Base-by-base conservation (phyloP, 1,140 invertebrate species). In the Ladona fulva region DNA sequence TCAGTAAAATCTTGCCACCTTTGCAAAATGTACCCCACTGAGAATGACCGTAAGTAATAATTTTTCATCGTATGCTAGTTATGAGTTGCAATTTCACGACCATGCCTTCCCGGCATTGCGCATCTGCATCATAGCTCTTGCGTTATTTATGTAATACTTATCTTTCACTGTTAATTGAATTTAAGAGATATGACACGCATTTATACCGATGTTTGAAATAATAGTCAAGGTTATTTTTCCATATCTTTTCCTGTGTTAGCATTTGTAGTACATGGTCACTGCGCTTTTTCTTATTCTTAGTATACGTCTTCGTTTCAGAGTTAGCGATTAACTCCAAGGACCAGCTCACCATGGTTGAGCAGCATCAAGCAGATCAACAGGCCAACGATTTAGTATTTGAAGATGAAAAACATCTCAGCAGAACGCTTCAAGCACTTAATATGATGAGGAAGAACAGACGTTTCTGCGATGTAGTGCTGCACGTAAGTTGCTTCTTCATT, bases 401-500 rank as follows among this genome's bases (percentile, higher is more conserved):
- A 29, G 90, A 89, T 81, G 87, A 88, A 44, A 82, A 85, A 37
- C 86, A 89, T 78, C 86, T 89, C 52, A 83, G 85, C 11, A 84
- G 86, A 78, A 89, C 90, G 80, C 87, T 93, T 78, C 84, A 87
- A 74, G 87, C 89, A 19, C 86, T 94, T 59, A 92, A 93, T 85
- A 91, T 89, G 85, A 90, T 95, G 87, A 86, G 92, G 76, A 91
- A 92, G 84, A 92, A 92, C 82, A 88, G 88, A 77, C 90, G 93
- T 81, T 93, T 94, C 85, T 95, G 92, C 86, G 93, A 95, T 85
- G 91, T 92, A 77, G 89, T 92, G 81, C 87, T 95, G 80, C 90
- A 93, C 83, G 92, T 93, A 83, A 88, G 88, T 87, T 74, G n/a
- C n/a, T n/a, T n/a, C 29, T 37, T 37, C 29, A 37, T 37, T 37